Evolutionary conservation across 2,113 vertebrate genomes (phyloP).

Genomic region (Strix uralensis): DNA sequence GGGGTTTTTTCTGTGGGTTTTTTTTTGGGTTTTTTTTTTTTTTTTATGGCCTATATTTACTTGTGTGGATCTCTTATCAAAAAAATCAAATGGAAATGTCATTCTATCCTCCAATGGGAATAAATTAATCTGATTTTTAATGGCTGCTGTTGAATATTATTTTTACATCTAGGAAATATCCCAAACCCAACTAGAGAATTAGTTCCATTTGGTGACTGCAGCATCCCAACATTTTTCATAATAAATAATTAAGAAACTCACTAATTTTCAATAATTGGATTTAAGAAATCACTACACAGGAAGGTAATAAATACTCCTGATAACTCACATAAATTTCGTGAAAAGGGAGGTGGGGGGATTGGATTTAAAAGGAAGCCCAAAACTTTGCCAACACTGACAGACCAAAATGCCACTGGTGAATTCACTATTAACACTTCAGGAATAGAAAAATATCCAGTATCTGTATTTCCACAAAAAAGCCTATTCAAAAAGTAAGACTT

Average conservation of each 20-base stretch:
- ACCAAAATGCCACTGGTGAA: neutral
- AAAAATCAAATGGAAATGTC: neutral
- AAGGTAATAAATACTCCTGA: neutral
- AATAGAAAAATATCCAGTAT: neutral
- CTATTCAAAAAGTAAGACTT: neutral
- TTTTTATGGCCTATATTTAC: neutral
- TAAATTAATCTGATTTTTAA: neutral
- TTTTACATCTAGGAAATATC: neutral
- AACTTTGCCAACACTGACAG: neutral
- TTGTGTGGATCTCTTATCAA: neutral
- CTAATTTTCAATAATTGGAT: neutral
- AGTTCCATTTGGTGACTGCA: neutral
- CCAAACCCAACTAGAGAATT: neutral
- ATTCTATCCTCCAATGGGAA: neutral
- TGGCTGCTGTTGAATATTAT: neutral
- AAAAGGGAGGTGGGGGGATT: fast-evolving
- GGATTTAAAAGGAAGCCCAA: neutral
- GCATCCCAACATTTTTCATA: neutral
- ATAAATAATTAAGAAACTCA: neutral
- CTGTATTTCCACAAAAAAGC: neutral
- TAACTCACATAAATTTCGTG: neutral
- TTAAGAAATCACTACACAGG: neutral
- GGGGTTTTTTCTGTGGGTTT: neutral
- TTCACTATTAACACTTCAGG: neutral
- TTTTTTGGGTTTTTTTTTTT: neutral